phyloP scores from a whole-genome alignment of 2,113 vertebrate genomes.

The Rhynchomys soricoides region DNA sequence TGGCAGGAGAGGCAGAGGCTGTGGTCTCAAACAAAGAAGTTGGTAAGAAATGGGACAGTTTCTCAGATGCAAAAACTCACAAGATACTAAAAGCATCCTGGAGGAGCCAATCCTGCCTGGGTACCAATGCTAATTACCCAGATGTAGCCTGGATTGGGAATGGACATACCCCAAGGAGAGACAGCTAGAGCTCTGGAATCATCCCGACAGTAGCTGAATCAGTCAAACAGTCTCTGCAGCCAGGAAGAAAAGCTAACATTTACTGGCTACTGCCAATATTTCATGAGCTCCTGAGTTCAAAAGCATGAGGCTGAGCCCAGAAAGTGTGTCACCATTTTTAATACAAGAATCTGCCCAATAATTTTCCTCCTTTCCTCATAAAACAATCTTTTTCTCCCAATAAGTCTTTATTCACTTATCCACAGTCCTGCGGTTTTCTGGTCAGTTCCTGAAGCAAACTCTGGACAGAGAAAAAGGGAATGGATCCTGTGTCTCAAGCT shows the following conservation, averaged over 20 bases:
- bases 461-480: neutral
- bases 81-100: neutral
- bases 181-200: neutral
- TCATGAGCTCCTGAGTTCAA: neutral
- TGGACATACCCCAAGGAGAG: neutral
- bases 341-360: neutral
- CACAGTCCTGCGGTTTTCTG: neutral
- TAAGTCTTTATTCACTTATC: neutral
- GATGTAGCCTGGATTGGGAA: neutral
- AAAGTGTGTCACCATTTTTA: neutral
- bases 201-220: neutral
- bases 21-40: neutral
- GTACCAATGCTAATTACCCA: fast-evolving
- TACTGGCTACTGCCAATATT: too few species aligned
- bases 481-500: neutral
- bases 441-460: neutral
- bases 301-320: neutral
- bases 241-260: neutral
- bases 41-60: neutral
- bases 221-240: fast-evolving
- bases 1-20: neutral
- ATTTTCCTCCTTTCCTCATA: neutral
- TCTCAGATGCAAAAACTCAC: neutral
- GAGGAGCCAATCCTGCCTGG: neutral
- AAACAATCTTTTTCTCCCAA: neutral